A percentile compares a stretch with the other conserved stretches of the same genome.
These are phyloP conservation scores for Podilymbus podiceps DNA, from an alignment of 2,113 vertebrate genomes.

Conservation along the genomic window DNA sequence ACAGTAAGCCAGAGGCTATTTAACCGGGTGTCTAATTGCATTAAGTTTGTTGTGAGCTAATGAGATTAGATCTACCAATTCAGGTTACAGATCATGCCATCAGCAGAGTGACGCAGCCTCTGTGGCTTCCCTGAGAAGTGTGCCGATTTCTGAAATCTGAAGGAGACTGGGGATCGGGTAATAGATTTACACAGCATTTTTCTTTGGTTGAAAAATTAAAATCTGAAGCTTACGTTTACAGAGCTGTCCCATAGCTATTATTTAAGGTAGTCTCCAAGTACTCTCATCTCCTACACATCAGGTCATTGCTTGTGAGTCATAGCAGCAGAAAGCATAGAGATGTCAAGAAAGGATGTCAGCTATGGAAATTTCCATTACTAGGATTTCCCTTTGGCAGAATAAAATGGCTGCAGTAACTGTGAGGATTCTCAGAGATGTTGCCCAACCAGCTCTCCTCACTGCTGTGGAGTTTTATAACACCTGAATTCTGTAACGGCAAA, in stretches of 20 bases:
- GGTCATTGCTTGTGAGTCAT: constrained; percentile 21
- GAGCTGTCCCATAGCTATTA: not conserved
- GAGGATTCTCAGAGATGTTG: not conserved
- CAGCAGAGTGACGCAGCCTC: not conserved
- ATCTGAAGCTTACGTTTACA: not conserved
- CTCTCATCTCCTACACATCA: not conserved
- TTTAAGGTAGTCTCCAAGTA: not conserved
- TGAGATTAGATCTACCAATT: constrained; percentile 42
- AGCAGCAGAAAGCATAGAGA: not conserved
- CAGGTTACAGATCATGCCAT: constrained; percentile 40
- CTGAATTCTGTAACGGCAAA: not conserved
- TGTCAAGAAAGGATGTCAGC: constrained; percentile 20
- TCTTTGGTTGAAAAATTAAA: not conserved
- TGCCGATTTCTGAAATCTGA: not conserved
- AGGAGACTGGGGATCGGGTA: not conserved
- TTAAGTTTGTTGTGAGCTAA: constrained; percentile 49
- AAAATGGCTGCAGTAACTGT: not conserved
- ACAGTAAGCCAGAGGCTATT: constrained; percentile 47
- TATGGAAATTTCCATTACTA: constrained; percentile 56
- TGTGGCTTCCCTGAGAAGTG: not conserved
- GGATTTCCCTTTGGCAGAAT: not conserved
- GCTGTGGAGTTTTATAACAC: not conserved
- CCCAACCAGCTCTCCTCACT: not conserved
- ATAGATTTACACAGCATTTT: not conserved
- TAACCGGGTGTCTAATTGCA: constrained; percentile 50